Evolutionary conservation across 2,888 invertebrate genomes (phyloP).

Genomic region (Eilema sororculum): DNA sequence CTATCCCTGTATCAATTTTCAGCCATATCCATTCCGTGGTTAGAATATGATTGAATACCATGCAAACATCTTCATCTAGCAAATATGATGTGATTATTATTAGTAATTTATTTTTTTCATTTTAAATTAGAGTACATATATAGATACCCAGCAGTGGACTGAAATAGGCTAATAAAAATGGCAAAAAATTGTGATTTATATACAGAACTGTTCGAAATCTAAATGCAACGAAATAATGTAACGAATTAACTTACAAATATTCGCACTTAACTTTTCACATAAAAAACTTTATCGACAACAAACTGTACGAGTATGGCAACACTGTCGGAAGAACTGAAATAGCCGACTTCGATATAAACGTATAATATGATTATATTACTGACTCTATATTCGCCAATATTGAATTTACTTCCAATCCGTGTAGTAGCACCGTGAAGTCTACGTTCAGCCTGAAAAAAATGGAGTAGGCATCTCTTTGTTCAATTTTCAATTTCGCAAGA

Average conservation of each 20-base stretch:
- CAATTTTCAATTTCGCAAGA: background rate
- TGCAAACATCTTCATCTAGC: too few species aligned
- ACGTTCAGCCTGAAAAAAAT: slow-evolving; percentile 37
- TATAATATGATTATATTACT: slow-evolving; percentile 60
- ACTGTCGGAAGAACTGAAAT: slow-evolving; percentile 32
- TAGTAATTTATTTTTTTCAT: too few species aligned
- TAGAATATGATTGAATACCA: too few species aligned
- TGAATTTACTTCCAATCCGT: slow-evolving; percentile 63
- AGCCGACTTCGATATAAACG: slow-evolving; percentile 39
- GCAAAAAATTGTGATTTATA: too few species aligned
- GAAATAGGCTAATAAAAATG: too few species aligned
- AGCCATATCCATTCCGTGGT: too few species aligned
- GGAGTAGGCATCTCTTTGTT: slow-evolving; percentile 25
- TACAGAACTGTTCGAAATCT: too few species aligned
- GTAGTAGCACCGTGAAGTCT: slow-evolving; percentile 47
- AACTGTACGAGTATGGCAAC: slow-evolving; percentile 8
- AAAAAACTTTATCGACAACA: background rate
- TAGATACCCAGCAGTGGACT: too few species aligned
- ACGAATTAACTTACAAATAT: too few species aligned
- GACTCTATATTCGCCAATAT: slow-evolving; percentile 67
- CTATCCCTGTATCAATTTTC: too few species aligned
- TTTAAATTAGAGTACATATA: too few species aligned
- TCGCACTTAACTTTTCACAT: background rate
- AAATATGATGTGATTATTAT: too few species aligned
- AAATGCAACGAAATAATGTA: background rate